phyloP scores from a whole-genome alignment of 2,888 invertebrate genomes.

The Scaptomyza parva region DNA sequence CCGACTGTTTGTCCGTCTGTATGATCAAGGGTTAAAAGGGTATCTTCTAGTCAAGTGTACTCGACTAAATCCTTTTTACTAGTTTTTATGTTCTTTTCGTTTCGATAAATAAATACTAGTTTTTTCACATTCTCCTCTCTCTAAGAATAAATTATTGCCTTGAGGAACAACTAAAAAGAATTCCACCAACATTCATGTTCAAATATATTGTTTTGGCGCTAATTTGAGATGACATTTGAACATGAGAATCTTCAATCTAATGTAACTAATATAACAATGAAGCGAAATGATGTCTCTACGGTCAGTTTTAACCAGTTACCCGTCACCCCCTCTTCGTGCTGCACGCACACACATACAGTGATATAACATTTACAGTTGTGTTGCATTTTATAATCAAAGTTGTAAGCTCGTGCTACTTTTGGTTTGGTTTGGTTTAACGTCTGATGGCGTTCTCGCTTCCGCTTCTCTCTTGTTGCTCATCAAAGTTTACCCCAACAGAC shows the following conservation, averaged over 20 bases:
- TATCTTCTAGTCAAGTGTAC: no score
- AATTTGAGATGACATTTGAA: constrained; percentile 54
- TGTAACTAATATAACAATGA: constrained; percentile 51
- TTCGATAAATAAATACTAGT: no score
- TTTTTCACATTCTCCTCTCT: no score
- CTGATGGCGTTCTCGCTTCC: constrained; percentile 15
- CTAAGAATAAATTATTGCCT: no score
- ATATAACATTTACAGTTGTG: constrained; percentile 78
- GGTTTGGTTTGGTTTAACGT: constrained; percentile 63
- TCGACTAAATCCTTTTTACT: no score
- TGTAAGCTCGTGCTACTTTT: constrained; percentile 71
- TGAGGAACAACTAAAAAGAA: constrained; percentile 1
- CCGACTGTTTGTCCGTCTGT: no score
- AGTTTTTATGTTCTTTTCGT: no score
- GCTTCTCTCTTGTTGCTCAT: constrained; percentile 59
- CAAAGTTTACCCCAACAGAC: constrained; percentile 75
- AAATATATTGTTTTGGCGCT: no score
- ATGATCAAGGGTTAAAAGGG: no score
- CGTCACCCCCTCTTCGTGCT: constrained; percentile 10
- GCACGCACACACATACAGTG: constrained; percentile 63
- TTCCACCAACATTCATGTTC: no score
- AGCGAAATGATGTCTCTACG: constrained; percentile 21
- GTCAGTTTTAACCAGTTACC: constrained; percentile 21
- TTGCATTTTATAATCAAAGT: constrained; percentile 78
- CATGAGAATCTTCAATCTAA: constrained; percentile 28